Percentiles rank a stretch among this genome's conserved stretches.
phyloP scores from a whole-genome alignment of 2,888 invertebrate genomes.

The Ceraclea dissimilis region DNA sequence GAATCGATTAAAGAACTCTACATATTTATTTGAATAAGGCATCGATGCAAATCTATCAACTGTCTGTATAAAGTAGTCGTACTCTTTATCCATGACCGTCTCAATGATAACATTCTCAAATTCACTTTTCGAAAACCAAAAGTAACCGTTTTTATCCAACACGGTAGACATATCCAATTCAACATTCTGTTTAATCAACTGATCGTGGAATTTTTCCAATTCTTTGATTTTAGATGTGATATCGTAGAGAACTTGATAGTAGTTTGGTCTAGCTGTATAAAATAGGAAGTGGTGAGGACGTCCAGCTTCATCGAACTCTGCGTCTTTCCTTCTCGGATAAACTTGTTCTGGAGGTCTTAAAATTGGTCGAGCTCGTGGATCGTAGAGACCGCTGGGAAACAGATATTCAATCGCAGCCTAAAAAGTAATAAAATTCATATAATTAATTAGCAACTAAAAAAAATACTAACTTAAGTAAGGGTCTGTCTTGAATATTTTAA shows the following conservation, averaged over 20 bases:
- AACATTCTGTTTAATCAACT: slow-evolving; percentile 55
- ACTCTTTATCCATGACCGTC: slow-evolving; percentile 58
- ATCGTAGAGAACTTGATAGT: slow-evolving; percentile 65
- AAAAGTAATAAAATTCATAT: not conserved
- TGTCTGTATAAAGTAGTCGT: slow-evolving; percentile 61
- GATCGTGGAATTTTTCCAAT: slow-evolving; percentile 63
- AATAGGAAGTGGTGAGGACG: slow-evolving; percentile 87
- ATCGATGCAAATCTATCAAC: slow-evolving; percentile 64
- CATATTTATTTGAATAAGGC: slow-evolving; percentile 61
- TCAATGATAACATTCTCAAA: slow-evolving; percentile 62
- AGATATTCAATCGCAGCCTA: slow-evolving; percentile 70
- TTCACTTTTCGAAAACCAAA: slow-evolving; percentile 60
- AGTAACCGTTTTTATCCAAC: slow-evolving; percentile 43
- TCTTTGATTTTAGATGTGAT: slow-evolving; percentile 48
- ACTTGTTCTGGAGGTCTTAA: slow-evolving; percentile 86
- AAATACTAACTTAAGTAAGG: no score
- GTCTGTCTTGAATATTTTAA: no score
- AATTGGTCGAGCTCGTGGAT: slow-evolving; percentile 75
- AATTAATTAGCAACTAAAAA: no score
- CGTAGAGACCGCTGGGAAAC: slow-evolving; percentile 91
- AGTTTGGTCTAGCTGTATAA: slow-evolving; percentile 85
- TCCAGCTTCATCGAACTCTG: slow-evolving; percentile 86
- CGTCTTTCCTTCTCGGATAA: slow-evolving; percentile 76
- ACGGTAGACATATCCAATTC: slow-evolving; percentile 52
- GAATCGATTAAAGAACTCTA: slow-evolving; percentile 68